phyloP scores from a whole-genome alignment of 2,888 invertebrate species.

The Boloria selene region DNA sequence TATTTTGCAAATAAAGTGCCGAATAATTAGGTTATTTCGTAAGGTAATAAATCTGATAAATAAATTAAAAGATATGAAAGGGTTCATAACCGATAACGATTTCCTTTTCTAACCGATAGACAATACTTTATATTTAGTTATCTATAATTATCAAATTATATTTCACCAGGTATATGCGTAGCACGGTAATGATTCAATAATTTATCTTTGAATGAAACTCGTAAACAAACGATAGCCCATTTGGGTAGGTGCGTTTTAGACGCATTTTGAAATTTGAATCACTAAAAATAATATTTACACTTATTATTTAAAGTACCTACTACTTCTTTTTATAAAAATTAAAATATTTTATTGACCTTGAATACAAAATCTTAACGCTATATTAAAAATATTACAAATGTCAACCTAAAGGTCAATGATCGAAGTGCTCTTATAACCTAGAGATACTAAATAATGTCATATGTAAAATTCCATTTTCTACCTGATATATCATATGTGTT shows the following conservation, averaged over 20 bases:
- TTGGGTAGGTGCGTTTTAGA: too few species aligned
- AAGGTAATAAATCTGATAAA: not conserved
- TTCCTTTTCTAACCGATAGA: constrained; percentile 34
- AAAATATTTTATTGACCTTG: constrained; percentile 26
- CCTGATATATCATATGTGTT: constrained; percentile 20
- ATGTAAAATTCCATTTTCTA: constrained; percentile 26
- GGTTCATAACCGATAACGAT: constrained; percentile 42
- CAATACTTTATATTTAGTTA: constrained; percentile 36
- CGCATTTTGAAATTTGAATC: too few species aligned
- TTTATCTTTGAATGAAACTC: not conserved
- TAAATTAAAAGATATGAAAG: constrained; percentile 2
- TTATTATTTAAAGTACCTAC: constrained; percentile 3
- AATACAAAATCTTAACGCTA: constrained; percentile 22
- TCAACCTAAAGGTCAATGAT: constrained; percentile 45
- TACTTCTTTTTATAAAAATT: constrained; percentile 18
- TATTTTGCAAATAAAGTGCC: too few species aligned
- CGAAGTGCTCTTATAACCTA: constrained; percentile 39
- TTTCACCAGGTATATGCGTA: not conserved
- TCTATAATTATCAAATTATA: constrained; percentile 35
- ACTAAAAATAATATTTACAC: constrained; percentile 2
- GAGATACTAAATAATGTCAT: constrained; percentile 26
- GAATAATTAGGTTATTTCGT: constrained; percentile 25
- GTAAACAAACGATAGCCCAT: too few species aligned
- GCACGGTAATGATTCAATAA: not conserved
- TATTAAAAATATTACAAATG: constrained; percentile 38